Conservation (phyloP, 2,797 vertebrate genomes). For the Antrozous pallidus region DNA sequence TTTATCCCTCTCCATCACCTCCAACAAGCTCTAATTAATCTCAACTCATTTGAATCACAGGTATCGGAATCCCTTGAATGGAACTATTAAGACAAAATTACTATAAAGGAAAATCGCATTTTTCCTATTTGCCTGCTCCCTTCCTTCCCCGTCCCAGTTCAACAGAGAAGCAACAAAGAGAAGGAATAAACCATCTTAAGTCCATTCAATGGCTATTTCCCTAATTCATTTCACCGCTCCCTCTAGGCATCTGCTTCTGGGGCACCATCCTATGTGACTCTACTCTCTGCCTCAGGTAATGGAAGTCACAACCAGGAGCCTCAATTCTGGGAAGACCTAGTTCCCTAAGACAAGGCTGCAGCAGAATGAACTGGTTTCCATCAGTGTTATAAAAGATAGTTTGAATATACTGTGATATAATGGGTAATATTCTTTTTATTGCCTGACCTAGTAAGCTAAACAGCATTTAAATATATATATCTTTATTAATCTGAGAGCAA, state of each 20-base stretch:
- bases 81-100: background rate
- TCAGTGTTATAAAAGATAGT: background rate
- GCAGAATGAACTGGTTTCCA: background rate
- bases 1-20: background rate
- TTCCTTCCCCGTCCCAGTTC: background rate
- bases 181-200: background rate
- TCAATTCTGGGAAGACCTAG: background rate
- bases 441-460: background rate
- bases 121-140: background rate
- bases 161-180: background rate
- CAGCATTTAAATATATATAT: background rate
- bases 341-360: background rate
- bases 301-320: background rate
- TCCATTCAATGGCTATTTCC: background rate
- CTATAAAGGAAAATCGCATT: background rate
- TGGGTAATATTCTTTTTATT: background rate
- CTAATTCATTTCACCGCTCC: background rate
- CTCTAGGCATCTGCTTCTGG: background rate
- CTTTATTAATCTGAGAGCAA: background rate
- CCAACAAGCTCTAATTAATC: background rate
- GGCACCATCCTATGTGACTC: background rate
- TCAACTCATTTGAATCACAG: background rate
- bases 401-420: background rate
- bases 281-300: background rate
- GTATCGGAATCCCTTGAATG: background rate